Evolutionary conservation across 2,113 vertebrate species (phyloP), one percentile per base, ranked within the genome.

Genomic region (Brachypteracias leptosomus): DNA sequence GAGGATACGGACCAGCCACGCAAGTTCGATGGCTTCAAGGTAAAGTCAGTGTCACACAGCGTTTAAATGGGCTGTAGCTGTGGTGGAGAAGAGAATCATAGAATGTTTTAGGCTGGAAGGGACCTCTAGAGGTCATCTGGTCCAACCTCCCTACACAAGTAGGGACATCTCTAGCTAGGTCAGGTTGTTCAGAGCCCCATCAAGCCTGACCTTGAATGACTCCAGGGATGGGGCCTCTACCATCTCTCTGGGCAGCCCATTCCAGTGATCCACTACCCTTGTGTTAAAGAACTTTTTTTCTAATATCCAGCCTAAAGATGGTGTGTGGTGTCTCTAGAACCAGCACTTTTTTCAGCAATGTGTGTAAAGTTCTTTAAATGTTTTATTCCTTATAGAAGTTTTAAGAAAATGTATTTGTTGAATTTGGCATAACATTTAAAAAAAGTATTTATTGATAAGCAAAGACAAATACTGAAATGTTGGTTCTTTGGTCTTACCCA

Each of bases 11-110:
- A 76, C 99, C 99, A 0, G 99, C 99, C 11, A 99, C 99, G 0
- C 99, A 99, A 96, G 99, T 99, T 93, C 99, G 99, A 94, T 99
- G 99, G 99, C 98, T 99, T 62, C 99, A 99, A 99, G 99, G 99
- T 99, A 97, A 92, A 87, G 94, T 67, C 11, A 0, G 76, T 83
- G 90, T 36, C 57, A 59, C 96, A 76, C 77, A 49, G 84, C 71
- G 19, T 90, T 29, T 83, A 17, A 92, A 33, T 18, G 81, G 75
- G 89, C 36, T 28, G 81, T 58, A 47, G 77, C 71, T 59, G 51
- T 26, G 29, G 49, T 0, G 0, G 59, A 58, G 54, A 16, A 47
- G n/a, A n/a, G n/a, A n/a, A n/a, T n/a, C n/a, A n/a, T n/a, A n/a
- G n/a, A n/a, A n/a, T n/a, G n/a, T n/a, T n/a, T n/a, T n/a, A n/a